Conservation (phyloP, 2,797 vertebrate genomes). For the Rhinella marina region DNA sequence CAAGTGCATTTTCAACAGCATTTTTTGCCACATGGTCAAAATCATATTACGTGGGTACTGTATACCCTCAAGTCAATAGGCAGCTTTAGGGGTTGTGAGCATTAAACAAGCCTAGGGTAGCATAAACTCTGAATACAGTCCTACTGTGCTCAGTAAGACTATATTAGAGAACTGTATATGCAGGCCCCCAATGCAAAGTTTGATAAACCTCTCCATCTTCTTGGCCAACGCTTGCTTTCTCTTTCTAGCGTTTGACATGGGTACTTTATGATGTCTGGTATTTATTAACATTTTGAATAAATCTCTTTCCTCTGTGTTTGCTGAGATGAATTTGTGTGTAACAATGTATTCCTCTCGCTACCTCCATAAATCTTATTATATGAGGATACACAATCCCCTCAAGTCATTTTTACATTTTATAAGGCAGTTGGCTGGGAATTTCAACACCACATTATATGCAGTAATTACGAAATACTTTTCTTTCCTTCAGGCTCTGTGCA, state of each 20-base stretch:
- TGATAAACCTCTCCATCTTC: not conserved
- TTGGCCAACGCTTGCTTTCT: not conserved
- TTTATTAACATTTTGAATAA: slow-evolving; percentile 4
- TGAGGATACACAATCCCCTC: slow-evolving; percentile 12
- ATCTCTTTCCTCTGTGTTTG: not conserved
- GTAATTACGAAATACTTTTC: not conserved
- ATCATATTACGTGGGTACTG: too few relatives aligned
- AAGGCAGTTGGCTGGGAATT: not conserved
- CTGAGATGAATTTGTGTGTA: not conserved
- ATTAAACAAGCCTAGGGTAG: too few relatives aligned
- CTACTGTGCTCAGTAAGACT: not conserved
- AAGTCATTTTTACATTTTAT: not conserved
- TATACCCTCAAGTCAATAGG: too few relatives aligned
- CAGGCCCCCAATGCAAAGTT: not conserved
- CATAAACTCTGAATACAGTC: too few relatives aligned
- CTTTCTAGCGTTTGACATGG: not conserved
- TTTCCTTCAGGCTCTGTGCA: not conserved
- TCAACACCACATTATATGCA: not conserved
- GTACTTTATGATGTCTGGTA: slow-evolving; percentile 1
- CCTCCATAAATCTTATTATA: slow-evolving; percentile 19
- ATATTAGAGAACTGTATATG: not conserved
- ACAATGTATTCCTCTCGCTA: not conserved
- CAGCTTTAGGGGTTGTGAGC: too few relatives aligned
- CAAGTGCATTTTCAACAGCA: too few relatives aligned
- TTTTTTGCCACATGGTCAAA: too few relatives aligned